phyloP scores from a whole-genome alignment of 1,140 invertebrate genomes.

The Dendroctonus ponderosae region DNA sequence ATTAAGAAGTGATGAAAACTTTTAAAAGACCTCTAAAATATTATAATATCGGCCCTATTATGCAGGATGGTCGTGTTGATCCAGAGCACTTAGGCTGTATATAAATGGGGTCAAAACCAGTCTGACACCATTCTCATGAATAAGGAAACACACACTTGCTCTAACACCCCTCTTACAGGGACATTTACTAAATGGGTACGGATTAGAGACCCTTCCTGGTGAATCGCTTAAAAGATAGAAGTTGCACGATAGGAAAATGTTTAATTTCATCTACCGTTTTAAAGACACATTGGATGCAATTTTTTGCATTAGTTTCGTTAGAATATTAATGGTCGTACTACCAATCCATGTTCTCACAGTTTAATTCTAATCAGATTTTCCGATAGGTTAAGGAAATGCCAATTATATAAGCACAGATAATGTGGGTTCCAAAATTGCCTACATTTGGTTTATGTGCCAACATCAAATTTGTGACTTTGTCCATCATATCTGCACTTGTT shows the following conservation, averaged over 20 bases:
- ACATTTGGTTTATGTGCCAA: too few species aligned
- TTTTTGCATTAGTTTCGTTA: too few species aligned
- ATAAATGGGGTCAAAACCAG: constrained; percentile 44
- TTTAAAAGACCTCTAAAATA: neutral
- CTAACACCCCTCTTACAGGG: constrained; percentile 27
- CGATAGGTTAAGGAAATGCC: too few species aligned
- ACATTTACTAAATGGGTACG: constrained; percentile 41
- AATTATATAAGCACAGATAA: too few species aligned
- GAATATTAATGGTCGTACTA: too few species aligned
- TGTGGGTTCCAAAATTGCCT: too few species aligned
- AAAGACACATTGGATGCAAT: too few species aligned
- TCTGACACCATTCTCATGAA: constrained; percentile 42
- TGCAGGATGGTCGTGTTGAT: constrained; percentile 27
- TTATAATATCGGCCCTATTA: constrained; percentile 32
- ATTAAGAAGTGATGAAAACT: constrained; percentile 34
- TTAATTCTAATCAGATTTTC: too few species aligned
- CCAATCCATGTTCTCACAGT: too few species aligned
- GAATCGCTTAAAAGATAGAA: neutral
- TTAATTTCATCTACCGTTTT: too few species aligned
- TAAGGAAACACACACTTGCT: constrained; percentile 40
- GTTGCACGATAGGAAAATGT: neutral
- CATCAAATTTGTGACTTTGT: too few species aligned
- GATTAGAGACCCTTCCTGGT: constrained; percentile 31
- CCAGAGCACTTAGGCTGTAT: constrained; percentile 35
- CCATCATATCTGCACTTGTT: too few species aligned